These are phyloP conservation scores for Cheilinus undulatus DNA, from an alignment of 2,113 vertebrate genomes.

Conservation along the genomic window DNA sequence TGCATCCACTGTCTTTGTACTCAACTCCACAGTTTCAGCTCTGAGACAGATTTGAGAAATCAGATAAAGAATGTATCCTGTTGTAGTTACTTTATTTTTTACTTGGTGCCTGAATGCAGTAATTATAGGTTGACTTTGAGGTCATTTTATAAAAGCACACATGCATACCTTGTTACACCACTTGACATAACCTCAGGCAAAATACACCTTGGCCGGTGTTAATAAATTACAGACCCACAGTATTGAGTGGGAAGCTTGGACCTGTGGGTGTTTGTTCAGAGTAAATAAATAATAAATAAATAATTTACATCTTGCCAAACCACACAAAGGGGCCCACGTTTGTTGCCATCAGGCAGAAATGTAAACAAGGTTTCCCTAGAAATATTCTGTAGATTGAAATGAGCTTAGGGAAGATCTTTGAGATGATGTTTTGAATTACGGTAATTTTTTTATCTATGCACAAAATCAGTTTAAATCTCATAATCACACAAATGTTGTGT, in stretches of 20 bases:
- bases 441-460: too few relatives aligned
- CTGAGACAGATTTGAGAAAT: slow-evolving; percentile 1
- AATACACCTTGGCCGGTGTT: slow-evolving; percentile 26
- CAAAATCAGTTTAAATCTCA: too few relatives aligned
- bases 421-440: too few relatives aligned
- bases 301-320: slow-evolving; percentile 45
- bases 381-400: neutral
- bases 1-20: neutral
- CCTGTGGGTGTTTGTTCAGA: slow-evolving; percentile 61
- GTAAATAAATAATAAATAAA: slow-evolving; percentile 62
- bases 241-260: slow-evolving; percentile 12
- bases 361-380: neutral
- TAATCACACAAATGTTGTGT: too few relatives aligned
- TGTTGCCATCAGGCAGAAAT: slow-evolving; percentile 21
- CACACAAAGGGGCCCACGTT: slow-evolving; percentile 11
- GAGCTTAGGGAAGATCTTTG: neutral
- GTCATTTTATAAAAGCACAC: slow-evolving; percentile 2
- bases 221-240: slow-evolving; percentile 49
- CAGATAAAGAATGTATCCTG: neutral
- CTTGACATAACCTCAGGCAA: slow-evolving; percentile 35
- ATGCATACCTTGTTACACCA: slow-evolving; percentile 32
- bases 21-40: neutral
- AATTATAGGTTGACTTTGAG: slow-evolving; percentile 8
- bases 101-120: neutral
- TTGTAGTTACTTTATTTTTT: neutral